Percentiles rank a stretch among this genome's conserved stretches.
Conservation (phyloP, 2,888 invertebrate genomes). For the Clitarchus hookeri region DNA sequence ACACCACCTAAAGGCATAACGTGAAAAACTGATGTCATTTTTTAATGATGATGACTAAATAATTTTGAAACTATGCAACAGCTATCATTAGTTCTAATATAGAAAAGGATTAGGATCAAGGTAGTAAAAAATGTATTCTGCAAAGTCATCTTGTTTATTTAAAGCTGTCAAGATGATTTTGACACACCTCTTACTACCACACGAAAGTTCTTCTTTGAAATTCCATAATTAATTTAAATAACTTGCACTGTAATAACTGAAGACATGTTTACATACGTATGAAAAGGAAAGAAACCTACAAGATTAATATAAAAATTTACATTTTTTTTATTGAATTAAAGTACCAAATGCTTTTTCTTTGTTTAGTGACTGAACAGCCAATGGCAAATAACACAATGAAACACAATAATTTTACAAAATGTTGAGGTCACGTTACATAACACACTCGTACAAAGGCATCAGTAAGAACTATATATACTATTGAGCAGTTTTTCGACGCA, state of each 20-base stretch:
- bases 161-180: neutral
- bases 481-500: neutral
- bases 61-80: no score
- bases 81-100: neutral
- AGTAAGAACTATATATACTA: neutral
- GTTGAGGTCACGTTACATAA: neutral
- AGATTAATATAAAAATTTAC: neutral
- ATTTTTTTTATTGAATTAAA: neutral
- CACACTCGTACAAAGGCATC: neutral
- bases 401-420: neutral
- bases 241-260: neutral
- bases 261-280: neutral
- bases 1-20: no score
- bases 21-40: no score
- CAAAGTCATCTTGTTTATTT: neutral
- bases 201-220: neutral
- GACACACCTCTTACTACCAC: neutral
- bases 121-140: neutral
- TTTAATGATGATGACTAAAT: no score
- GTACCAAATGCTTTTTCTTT: neutral
- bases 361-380: neutral
- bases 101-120: neutral
- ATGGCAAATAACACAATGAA: neutral
- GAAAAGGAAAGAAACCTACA: neutral
- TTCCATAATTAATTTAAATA: neutral